Conservation (phyloP, 2,888 invertebrate genomes). For the Dioctria rufipes region DNA sequence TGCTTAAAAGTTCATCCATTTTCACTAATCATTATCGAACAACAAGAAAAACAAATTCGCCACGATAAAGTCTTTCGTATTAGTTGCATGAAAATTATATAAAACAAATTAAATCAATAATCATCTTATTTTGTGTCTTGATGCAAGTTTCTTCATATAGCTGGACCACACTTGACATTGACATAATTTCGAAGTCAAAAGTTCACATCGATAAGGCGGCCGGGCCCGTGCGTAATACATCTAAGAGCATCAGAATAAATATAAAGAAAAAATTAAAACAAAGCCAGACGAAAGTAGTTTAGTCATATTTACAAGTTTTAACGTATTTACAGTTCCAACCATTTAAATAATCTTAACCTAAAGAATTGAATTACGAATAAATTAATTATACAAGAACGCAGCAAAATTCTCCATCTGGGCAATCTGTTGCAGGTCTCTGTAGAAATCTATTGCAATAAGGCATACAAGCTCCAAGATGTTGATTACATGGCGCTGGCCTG, state of each 20-base stretch:
- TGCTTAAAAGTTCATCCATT: no score
- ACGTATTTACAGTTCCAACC: conserved; percentile 10
- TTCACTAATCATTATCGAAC: no score
- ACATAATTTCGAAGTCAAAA: conserved; percentile 30
- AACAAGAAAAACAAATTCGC: not conserved
- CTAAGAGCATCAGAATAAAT: not conserved
- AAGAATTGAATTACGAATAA: not conserved
- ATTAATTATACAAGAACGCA: conserved; percentile 63
- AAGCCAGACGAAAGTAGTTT: not conserved
- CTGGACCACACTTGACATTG: conserved; percentile 20
- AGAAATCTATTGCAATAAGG: conserved; percentile 64
- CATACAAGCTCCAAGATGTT: conserved; percentile 68
- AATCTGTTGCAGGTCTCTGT: conserved; percentile 67
- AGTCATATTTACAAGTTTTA: conserved; percentile 9
- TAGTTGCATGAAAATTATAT: conserved; percentile 8
- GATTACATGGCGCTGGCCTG: conserved; percentile 67
- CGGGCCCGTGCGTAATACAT: no score
- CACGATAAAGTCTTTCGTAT: conserved; percentile 12
- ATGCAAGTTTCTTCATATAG: conserved; percentile 10
- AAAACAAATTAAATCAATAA: conserved; percentile 10
- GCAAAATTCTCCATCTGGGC: conserved; percentile 66
- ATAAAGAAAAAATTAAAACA: not conserved
- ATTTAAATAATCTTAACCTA: conserved; percentile 15
- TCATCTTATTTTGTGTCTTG: not conserved
- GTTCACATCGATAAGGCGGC: conserved; percentile 14